A percentile compares a stretch with the other conserved stretches of the same genome.
phyloP scores from a whole-genome alignment of 2,888 invertebrate species.

The Gari tellinella region DNA sequence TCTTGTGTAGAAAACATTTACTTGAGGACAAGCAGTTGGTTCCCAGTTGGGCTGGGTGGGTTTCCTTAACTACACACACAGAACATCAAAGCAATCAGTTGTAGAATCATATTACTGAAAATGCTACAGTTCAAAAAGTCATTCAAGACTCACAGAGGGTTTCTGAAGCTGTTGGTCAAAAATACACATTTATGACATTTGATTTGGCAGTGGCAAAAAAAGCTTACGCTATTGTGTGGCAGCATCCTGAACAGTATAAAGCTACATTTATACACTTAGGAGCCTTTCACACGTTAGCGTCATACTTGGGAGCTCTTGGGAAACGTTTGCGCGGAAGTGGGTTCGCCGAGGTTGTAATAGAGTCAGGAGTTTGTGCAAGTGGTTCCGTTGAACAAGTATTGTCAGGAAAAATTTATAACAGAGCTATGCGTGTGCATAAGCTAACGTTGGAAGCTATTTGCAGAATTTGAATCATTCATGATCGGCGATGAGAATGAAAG shows the following conservation, averaged over 20 bases:
- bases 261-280: neutral
- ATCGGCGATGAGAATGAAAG: neutral
- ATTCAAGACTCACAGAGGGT: constrained; percentile 40
- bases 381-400: constrained; percentile 34
- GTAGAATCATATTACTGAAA: constrained; percentile 51
- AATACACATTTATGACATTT: constrained; percentile 54
- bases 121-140: constrained; percentile 52
- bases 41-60: too few species aligned
- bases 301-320: constrained; percentile 27
- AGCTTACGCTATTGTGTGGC: constrained; percentile 51
- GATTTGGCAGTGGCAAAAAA: constrained; percentile 57
- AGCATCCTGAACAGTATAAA: constrained; percentile 24
- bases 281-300: constrained; percentile 26
- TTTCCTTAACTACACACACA: constrained; percentile 26
- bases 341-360: constrained; percentile 24
- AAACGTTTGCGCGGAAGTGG: constrained; percentile 33
- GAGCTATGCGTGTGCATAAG: constrained; percentile 32
- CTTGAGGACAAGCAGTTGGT: constrained; percentile 1
- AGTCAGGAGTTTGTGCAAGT: constrained; percentile 25
- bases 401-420: constrained; percentile 24
- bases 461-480: neutral
- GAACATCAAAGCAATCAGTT: constrained; percentile 11
- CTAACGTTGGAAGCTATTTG: constrained; percentile 9
- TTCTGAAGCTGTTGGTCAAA: constrained; percentile 37
- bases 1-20: too few species aligned